Conservation (phyloP, 2,113 vertebrate species). For the Psilopsiagon aymara region DNA sequence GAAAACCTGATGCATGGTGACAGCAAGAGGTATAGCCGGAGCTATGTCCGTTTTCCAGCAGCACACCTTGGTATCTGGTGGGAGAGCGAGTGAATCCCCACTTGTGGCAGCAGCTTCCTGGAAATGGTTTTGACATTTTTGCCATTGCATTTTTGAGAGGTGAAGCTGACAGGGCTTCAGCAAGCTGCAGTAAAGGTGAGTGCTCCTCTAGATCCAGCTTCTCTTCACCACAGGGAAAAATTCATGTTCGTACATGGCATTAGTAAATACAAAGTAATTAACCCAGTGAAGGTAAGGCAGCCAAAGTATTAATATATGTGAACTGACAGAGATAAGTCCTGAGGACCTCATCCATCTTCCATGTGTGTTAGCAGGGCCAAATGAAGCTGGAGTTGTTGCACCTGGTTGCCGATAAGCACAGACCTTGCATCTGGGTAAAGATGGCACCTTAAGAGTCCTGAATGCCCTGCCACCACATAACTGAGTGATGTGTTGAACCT, state of each 20-base stretch:
- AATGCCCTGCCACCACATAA: neutral
- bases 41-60: neutral
- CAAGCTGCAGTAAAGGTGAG: neutral
- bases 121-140: neutral
- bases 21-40: neutral
- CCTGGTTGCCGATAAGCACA: neutral
- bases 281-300: slow-evolving; percentile 24
- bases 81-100: neutral
- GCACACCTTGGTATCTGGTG: neutral
- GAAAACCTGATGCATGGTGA: neutral
- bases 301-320: neutral
- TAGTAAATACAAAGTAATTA: slow-evolving; percentile 34
- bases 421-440: neutral
- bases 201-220: neutral
- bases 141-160: neutral
- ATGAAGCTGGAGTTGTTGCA: neutral
- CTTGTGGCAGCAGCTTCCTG: neutral
- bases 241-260: neutral
- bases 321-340: slow-evolving; percentile 22
- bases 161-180: neutral
- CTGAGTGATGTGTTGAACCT: neutral
- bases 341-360: slow-evolving; percentile 24
- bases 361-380: neutral
- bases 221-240: neutral
- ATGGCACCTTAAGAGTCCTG: neutral